A percentile compares a stretch with the other conserved stretches of the same genome.
These are phyloP conservation scores for Heliconius hortense DNA, from an alignment of 2,888 invertebrate species.

Conservation along the genomic window DNA sequence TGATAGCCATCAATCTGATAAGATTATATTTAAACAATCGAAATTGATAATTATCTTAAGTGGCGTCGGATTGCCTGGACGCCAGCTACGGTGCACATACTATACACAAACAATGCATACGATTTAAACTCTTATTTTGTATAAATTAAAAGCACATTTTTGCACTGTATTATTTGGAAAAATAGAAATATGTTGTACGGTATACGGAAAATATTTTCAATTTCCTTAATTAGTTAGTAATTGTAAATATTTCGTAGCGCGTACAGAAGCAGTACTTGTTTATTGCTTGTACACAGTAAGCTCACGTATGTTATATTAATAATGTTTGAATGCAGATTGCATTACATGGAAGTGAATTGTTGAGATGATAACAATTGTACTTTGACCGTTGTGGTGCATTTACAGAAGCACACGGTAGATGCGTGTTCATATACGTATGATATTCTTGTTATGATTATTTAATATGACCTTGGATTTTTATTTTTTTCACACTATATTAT, in stretches of 20 bases:
- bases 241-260: neutral
- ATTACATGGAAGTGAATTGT: constrained; percentile 5
- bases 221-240: neutral
- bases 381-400: neutral
- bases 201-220: neutral
- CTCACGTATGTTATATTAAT: neutral
- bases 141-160: neutral
- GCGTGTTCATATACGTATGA: neutral
- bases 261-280: constrained; percentile 7
- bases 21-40: constrained; percentile 35
- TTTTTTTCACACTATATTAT: neutral
- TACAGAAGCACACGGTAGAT: neutral
- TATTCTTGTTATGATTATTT: neutral
- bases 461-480: neutral
- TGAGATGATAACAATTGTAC: neutral
- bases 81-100: neutral
- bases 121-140: neutral
- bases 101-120: neutral
- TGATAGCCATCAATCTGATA: constrained; percentile 41
- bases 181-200: neutral
- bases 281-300: constrained; percentile 18
- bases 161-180: neutral
- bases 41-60: constrained; percentile 37
- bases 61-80: constrained; percentile 23
- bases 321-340: neutral